These are phyloP conservation scores for Nemotelus nigrinus DNA, from an alignment of 2,888 invertebrate species.

Conservation along the genomic window DNA sequence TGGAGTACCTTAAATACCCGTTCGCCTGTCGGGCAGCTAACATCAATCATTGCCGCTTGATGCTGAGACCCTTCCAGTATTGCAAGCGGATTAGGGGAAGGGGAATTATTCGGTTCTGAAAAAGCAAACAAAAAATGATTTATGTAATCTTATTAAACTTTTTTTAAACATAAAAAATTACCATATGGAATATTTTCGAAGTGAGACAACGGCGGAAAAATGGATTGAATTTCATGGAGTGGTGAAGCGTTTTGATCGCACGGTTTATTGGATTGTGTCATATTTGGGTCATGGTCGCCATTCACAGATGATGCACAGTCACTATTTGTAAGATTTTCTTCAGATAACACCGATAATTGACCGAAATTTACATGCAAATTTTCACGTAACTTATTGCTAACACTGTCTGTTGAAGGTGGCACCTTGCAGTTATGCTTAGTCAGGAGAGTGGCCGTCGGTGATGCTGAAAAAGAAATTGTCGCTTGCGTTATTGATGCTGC, in stretches of 20 bases:
- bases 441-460: constrained; percentile 46
- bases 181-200: constrained; percentile 64
- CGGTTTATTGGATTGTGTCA: constrained; percentile 53
- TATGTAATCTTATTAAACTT: too few species aligned
- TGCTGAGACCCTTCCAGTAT: constrained; percentile 59
- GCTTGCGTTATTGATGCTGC: constrained; percentile 31
- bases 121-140: background rate
- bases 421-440: constrained; percentile 28
- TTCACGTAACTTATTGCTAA: constrained; percentile 59
- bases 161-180: background rate
- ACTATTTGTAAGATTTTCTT: constrained; percentile 69
- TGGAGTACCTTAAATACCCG: too few species aligned
- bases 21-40: background rate
- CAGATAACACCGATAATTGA: constrained; percentile 80
- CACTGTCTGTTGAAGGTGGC: constrained; percentile 7
- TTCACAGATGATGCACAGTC: constrained; percentile 54
- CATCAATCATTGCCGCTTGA: constrained; percentile 59
- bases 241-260: constrained; percentile 8
- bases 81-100: background rate
- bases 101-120: constrained; percentile 52
- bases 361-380: constrained; percentile 71
- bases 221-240: constrained; percentile 59
- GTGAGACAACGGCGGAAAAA: constrained; percentile 62
- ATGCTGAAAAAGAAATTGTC: constrained; percentile 5
- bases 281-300: constrained; percentile 42